Evolutionary conservation across 2,888 invertebrate species (phyloP).

Genomic region (Bugula neritina): DNA sequence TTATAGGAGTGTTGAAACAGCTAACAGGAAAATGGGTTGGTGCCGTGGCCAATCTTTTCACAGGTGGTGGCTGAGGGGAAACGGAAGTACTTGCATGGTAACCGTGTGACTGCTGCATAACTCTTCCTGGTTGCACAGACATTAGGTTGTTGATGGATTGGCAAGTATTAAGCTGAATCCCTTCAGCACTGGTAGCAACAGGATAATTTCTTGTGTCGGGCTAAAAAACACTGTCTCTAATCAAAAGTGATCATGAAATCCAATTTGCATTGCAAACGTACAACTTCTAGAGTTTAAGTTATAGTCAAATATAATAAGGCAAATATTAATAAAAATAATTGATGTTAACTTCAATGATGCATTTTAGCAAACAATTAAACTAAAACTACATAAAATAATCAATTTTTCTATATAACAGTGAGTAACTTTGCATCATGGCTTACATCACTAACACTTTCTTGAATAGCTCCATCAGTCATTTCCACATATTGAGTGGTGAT

Average conservation of each 20-base stretch:
- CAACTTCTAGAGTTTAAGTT: too few relatives aligned
- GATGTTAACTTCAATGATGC: too few relatives aligned
- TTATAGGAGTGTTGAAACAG: slow-evolving; percentile 16
- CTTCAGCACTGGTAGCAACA: slow-evolving; percentile 7
- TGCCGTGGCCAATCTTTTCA: not conserved
- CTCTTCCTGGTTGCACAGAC: not conserved
- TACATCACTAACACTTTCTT: slow-evolving; percentile 19
- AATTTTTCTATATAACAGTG: too few relatives aligned
- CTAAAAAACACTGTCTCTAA: not conserved
- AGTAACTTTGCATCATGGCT: too few relatives aligned
- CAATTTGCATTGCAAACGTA: too few relatives aligned
- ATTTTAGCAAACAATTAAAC: too few relatives aligned
- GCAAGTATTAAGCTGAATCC: not conserved
- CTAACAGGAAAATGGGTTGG: not conserved
- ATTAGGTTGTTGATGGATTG: not conserved
- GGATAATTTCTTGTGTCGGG: not conserved
- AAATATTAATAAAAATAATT: too few relatives aligned
- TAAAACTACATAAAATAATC: too few relatives aligned
- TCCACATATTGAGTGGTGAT: slow-evolving; percentile 6
- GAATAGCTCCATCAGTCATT: slow-evolving; percentile 14
- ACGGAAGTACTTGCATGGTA: not conserved
- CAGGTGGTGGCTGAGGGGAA: slow-evolving; percentile 14
- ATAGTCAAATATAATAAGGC: too few relatives aligned
- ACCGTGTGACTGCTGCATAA: not conserved
- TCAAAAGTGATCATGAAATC: too few relatives aligned